phyloP scores from a whole-genome alignment of 2,797 vertebrate genomes.

The Iguana delicatissima region DNA sequence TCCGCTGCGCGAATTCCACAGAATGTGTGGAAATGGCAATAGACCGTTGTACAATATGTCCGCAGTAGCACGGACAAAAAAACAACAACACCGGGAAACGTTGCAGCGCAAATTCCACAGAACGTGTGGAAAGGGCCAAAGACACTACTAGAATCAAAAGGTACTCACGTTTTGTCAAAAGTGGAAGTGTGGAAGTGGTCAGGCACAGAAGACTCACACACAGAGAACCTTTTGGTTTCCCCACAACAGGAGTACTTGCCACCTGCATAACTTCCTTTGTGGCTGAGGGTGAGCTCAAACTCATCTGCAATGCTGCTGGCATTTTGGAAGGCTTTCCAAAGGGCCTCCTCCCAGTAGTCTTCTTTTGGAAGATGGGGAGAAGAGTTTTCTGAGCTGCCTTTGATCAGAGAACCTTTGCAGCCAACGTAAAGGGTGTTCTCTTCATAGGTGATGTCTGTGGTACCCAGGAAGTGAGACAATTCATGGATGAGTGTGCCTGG shows the following conservation, averaged over 20 bases:
- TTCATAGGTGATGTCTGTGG: neutral
- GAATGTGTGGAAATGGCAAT: no score
- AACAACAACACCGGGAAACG: no score
- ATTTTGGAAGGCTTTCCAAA: neutral
- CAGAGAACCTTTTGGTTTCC: neutral
- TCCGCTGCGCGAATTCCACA: no score
- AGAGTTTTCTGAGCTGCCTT: neutral
- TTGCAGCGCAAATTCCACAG: no score
- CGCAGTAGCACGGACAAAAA: no score
- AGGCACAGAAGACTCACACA: neutral
- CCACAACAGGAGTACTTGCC: neutral
- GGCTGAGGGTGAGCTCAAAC: conserved; percentile 5
- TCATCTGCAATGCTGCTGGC: neutral
- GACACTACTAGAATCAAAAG: neutral
- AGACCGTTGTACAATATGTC: no score
- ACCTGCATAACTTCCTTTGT: neutral
- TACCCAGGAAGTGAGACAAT: neutral
- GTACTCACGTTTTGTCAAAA: neutral
- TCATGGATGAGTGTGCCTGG: conserved; percentile 15
- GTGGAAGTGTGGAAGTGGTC: neutral
- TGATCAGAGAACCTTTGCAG: neutral
- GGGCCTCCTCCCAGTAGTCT: neutral
- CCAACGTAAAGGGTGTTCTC: neutral
- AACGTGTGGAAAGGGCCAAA: no score
- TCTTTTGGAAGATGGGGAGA: neutral